phyloP scores from a whole-genome alignment of 2,797 vertebrate species.

The Phalloptychus januarius region DNA sequence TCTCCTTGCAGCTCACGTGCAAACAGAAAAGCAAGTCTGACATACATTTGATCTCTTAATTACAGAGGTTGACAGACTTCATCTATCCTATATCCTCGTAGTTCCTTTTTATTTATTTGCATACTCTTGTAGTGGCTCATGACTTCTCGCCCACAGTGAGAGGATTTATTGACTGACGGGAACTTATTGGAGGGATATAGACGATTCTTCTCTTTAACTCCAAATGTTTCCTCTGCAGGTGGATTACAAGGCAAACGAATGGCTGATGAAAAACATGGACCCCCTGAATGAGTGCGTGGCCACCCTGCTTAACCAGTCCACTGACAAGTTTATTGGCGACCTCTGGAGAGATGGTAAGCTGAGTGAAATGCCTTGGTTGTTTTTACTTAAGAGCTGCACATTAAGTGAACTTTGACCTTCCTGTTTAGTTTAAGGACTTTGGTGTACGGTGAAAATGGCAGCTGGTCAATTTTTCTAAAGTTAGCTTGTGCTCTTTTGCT shows the following conservation, averaged over 20 bases:
- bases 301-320: slow-evolving; percentile 92
- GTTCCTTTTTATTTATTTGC: neutral
- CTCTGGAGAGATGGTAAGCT: slow-evolving; percentile 92
- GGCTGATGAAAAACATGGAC: slow-evolving; percentile 99
- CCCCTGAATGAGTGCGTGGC: slow-evolving; percentile 95
- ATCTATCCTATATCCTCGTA: neutral
- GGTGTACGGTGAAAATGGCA: too few relatives aligned
- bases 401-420: neutral
- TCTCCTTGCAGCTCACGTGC: neutral
- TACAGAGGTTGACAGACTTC: neutral
- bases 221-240: slow-evolving; percentile 79
- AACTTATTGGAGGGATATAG: neutral
- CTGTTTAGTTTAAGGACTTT: too few relatives aligned
- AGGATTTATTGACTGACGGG: neutral
- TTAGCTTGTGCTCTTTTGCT: neutral
- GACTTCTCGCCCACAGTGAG: neutral
- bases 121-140: neutral
- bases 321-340: slow-evolving; percentile 93
- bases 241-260: slow-evolving; percentile 95
- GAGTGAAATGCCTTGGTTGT: neutral
- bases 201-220: neutral
- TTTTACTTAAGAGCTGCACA: neutral
- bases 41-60: neutral
- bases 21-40: neutral
- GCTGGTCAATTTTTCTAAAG: too few relatives aligned